Percentiles rank a stretch among this genome's conserved stretches.
phyloP scores from a whole-genome alignment of 2,113 vertebrate genomes.

The Phrynosoma platyrhinos region DNA sequence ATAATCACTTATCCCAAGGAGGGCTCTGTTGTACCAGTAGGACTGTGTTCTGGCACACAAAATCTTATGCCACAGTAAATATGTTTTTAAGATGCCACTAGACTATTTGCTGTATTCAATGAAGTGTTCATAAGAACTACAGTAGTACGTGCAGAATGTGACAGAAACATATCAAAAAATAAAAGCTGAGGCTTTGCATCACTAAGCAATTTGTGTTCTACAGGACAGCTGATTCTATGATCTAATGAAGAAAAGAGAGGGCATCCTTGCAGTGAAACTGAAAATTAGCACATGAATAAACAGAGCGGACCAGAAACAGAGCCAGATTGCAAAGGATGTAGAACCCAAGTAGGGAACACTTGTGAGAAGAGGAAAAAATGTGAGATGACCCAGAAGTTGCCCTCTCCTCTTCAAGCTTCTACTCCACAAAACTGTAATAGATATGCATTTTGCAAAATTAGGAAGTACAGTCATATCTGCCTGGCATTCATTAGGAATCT shows the following conservation, averaged over 20 bases:
- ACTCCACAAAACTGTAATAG: neutral
- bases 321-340: neutral
- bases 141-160: slow-evolving; percentile 38
- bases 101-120: slow-evolving; percentile 17
- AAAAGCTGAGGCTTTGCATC: slow-evolving; percentile 36
- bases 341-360: neutral
- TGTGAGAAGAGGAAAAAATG: neutral
- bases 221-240: slow-evolving; percentile 6
- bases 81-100: neutral
- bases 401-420: neutral
- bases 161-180: slow-evolving; percentile 40
- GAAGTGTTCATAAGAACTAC: slow-evolving; percentile 35
- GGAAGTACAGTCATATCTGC: neutral
- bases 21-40: neutral
- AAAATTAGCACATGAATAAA: neutral
- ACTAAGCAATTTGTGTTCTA: neutral
- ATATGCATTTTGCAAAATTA: neutral
- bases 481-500: slow-evolving; percentile 7
- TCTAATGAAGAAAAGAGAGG: neutral
- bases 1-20: neutral
- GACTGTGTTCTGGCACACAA: neutral
- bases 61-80: neutral
- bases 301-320: neutral
- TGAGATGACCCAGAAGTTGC: slow-evolving; percentile 6
- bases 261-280: neutral